Percentiles rank a stretch among this genome's conserved stretches.
phyloP scores from a whole-genome alignment of 1,140 invertebrate genomes.

The Neodiprion fabricii region DNA sequence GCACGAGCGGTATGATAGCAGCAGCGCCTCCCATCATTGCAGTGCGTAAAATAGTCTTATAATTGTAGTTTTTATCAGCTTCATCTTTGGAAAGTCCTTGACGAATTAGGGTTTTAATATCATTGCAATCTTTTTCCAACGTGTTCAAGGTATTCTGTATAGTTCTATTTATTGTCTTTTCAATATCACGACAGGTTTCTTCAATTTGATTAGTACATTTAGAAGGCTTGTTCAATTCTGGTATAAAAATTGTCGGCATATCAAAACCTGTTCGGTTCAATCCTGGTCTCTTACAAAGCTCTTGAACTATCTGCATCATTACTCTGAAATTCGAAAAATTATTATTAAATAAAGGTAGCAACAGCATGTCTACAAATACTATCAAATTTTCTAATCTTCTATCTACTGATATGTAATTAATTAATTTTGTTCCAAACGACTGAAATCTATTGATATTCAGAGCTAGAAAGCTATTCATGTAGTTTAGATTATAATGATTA shows the following conservation, averaged over 20 bases:
- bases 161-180: slow-evolving; percentile 68
- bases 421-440: too few relatives aligned
- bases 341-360: background rate
- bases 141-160: slow-evolving; percentile 69
- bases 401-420: too few relatives aligned
- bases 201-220: slow-evolving; percentile 69
- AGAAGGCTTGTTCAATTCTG: slow-evolving; percentile 49
- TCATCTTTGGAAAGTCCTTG: too few relatives aligned
- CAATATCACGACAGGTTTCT: slow-evolving; percentile 63
- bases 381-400: too few relatives aligned
- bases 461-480: background rate
- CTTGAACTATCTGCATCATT: slow-evolving; percentile 73
- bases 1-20: too few relatives aligned
- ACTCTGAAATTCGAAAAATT: slow-evolving; percentile 57
- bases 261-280: slow-evolving; percentile 69
- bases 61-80: too few relatives aligned
- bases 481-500: background rate
- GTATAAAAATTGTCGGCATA: slow-evolving; percentile 71
- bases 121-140: slow-evolving; percentile 65
- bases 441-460: background rate
- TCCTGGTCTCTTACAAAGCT: slow-evolving; percentile 68
- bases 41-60: too few relatives aligned
- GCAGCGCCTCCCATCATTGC: too few relatives aligned
- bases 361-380: background rate
- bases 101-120: slow-evolving; percentile 39